Base-by-base conservation (phyloP, 2,113 vertebrate species). In the Xyrauchen texanus region DNA sequence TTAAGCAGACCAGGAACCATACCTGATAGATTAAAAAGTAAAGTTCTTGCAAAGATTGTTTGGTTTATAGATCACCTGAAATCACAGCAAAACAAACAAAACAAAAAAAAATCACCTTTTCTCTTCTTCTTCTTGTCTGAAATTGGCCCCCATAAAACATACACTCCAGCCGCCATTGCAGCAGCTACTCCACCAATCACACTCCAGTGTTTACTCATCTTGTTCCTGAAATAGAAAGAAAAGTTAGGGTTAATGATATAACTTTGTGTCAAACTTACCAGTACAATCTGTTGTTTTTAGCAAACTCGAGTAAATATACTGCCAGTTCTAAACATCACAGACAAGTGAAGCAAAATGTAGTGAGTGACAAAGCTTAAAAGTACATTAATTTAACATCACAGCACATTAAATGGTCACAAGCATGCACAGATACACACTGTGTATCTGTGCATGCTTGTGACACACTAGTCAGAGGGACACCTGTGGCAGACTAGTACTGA, bases 141-240 rank as follows among this genome's bases (percentile, higher is more conserved):
- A 68, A 96, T 93, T 51, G 97, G 97, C 0, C 97, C 97, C 97
- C 97, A 98, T 4, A 98, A 88, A 9, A 99, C 96, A 60, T 98
- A 99, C 2, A 96, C 92, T 52, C 96, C 95, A 10, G 96, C 97
- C 0, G 95, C 96, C 46, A 97, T 57, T 0, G 95, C 97, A 4
- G 95, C 97, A 0, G 96, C 96, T 51, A 96, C 89, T 0, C 97
- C 96, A 7, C 96, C 96, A 5, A 98, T 90, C 2, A 98, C 85
- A 0, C 95, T 93, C 96, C 96, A 98, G 87, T 95, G 94, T 91
- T 91, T 94, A 89, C 97, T 93, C 86, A 93, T 93, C 88, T 93
- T 96, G 63, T 85, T 92, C 86, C 97, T 98, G 81, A 66, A 85
- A 81, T 44, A 84, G 4, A 82, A 60, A 15, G 4, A 44, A 34